Evolutionary conservation across 2,888 invertebrate species (phyloP), one percentile per base, ranked within the genome.

Genomic region (Drosophila antonietae): DNA sequence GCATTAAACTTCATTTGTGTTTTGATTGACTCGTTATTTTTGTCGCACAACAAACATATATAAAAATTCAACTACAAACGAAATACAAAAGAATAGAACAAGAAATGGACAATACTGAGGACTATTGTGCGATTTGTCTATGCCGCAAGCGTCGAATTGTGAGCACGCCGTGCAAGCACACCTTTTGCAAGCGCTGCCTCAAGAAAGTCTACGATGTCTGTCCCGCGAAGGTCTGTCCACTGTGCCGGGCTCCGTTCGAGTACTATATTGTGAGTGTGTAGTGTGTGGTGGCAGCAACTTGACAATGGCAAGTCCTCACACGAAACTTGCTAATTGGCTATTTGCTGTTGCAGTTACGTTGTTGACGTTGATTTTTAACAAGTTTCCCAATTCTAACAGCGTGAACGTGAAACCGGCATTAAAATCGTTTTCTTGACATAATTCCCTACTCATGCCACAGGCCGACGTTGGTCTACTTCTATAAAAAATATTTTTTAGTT

Each of bases 231-330:
- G 33, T 37, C 0, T 84, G 84, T 53, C 84, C 84, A 2, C 35
- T 84, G 44, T 84, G 84, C 28, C 81, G 84, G 3, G 66, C 68
- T 1, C 76, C 84, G 10, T 57, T 84, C 20, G 59, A 65, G n/a
- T 84, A 89, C 58, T 84, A 74, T 49, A 37, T 87, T 58, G 83
- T 83, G 51, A 87, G 87, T 73, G 57, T 14, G 12, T 8, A 33
- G 31, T 37, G 5, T 14, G 14, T 23, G 4, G 6, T 28, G 28
- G 28, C 28, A 28, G 28, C 28, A 5, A 28, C 28, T 39, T 2
- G 37, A 8, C 35, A 44, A 56, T 28, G 15, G 28, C 8, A 10
- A 14, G 28, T 8, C 14, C 15, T 2, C 1, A 15, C 15, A 14
- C 8, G 8, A 10, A 5, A 10, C 20, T 18, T 28, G 4, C 41